Percentiles rank a stretch among this genome's conserved stretches.
Evolutionary conservation across 1,140 invertebrate species (phyloP).

Genomic region (Chymomyza costata): DNA sequence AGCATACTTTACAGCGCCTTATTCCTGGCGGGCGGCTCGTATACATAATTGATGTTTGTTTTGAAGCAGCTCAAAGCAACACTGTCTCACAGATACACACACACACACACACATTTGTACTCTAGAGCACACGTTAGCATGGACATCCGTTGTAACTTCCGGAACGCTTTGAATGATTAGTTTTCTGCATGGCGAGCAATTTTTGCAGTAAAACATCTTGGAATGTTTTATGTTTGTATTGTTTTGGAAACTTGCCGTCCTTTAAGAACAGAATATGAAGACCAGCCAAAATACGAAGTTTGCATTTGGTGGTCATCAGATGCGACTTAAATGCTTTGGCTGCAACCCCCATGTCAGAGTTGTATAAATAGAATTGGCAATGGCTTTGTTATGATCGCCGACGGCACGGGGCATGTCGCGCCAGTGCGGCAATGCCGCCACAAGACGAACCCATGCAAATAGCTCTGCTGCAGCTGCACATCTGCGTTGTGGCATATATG

Average conservation of each 20-base stretch:
- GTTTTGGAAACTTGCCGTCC: constrained; percentile 14
- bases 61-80: constrained; percentile 28
- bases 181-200: constrained; percentile 43
- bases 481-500: constrained; percentile 2
- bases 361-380: constrained; percentile 68
- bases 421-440: constrained; percentile 34
- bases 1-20: constrained; percentile 67
- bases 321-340: too few relatives aligned
- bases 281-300: constrained; percentile 43
- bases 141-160: constrained; percentile 51
- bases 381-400: constrained; percentile 42
- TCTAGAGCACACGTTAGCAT: constrained; percentile 33
- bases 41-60: constrained; percentile 69
- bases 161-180: constrained; percentile 61
- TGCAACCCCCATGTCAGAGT: too few relatives aligned
- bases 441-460: constrained; percentile 26
- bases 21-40: constrained; percentile 34
- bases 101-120: constrained; percentile 5
- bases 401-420: constrained; percentile 42
- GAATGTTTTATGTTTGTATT: constrained; percentile 8
- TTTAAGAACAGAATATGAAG: constrained; percentile 14
- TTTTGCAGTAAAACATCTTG: constrained; percentile 1
- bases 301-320: constrained; percentile 48
- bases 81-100: constrained; percentile 6
- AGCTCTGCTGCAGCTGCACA: constrained; percentile 25